Conservation (phyloP, 2,888 invertebrate species). For the Xanthorhoe designata region DNA sequence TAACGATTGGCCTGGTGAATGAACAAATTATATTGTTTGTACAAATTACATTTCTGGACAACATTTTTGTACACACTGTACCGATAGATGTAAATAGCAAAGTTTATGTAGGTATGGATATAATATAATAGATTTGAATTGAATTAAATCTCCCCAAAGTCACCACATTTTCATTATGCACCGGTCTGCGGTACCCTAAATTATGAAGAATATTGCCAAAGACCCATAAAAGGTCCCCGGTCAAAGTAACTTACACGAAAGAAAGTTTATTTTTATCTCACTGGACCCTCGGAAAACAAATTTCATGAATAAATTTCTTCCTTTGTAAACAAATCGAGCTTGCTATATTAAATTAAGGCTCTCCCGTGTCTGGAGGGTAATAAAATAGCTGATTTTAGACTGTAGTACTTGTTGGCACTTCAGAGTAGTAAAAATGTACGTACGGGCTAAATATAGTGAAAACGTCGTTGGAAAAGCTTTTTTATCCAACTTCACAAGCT, state of each 20-base stretch:
- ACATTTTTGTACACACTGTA: too few relatives aligned
- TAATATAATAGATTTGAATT: not conserved
- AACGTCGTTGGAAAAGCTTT: not conserved
- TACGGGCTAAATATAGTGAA: not conserved
- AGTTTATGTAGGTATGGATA: too few relatives aligned
- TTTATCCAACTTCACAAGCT: too few relatives aligned
- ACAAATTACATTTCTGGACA: too few relatives aligned
- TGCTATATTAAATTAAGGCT: conserved; percentile 80
- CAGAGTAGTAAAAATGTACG: conserved; percentile 5
- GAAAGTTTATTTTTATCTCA: conserved; percentile 75
- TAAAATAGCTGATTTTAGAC: conserved; percentile 63
- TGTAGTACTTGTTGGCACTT: conserved; percentile 44
- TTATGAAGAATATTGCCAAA: conserved; percentile 60
- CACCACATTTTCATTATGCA: conserved; percentile 24
- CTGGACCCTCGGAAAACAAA: conserved; percentile 77
- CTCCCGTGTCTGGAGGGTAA: conserved; percentile 68
- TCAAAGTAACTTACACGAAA: conserved; percentile 69
- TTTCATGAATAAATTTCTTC: conserved; percentile 84
- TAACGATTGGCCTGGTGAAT: too few relatives aligned
- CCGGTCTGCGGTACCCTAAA: conserved; percentile 32
- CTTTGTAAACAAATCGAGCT: conserved; percentile 84
- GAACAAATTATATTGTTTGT: too few relatives aligned
- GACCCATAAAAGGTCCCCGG: conserved; percentile 49
- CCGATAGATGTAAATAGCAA: too few relatives aligned
- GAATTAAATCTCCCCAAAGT: not conserved